Evolutionary conservation across 2,113 vertebrate species (phyloP).

Genomic region (Promerops cafer): DNA sequence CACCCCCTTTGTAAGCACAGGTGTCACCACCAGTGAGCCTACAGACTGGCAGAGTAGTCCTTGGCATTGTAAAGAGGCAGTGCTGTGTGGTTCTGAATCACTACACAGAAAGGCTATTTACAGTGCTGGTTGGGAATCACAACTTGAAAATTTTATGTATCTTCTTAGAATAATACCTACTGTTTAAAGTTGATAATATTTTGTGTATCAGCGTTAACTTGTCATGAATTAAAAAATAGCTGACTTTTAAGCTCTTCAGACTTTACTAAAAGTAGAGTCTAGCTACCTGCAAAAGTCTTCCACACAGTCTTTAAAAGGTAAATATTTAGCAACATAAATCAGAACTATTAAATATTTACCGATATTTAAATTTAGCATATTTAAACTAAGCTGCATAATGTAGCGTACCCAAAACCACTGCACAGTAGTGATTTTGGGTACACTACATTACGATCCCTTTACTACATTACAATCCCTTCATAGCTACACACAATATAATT

Average conservation of each 20-base stretch:
- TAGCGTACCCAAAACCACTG: background rate
- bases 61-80: background rate
- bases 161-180: background rate
- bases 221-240: background rate
- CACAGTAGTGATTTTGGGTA: no score
- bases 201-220: background rate
- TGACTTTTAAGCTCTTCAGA: background rate
- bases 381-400: background rate
- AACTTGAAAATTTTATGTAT: background rate
- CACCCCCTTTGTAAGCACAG: background rate
- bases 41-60: background rate
- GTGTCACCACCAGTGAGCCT: background rate
- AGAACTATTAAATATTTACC: background rate
- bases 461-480: no score
- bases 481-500: background rate
- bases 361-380: background rate
- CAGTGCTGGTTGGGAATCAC: background rate
- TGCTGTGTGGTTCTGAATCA: background rate
- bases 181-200: background rate
- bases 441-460: no score
- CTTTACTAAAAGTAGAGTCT: background rate
- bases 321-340: background rate
- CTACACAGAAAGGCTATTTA: background rate
- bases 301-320: background rate
- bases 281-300: background rate